These are phyloP conservation scores for Panthera leo DNA, from an alignment of 2,113 vertebrate genomes.

Conservation along the genomic window DNA sequence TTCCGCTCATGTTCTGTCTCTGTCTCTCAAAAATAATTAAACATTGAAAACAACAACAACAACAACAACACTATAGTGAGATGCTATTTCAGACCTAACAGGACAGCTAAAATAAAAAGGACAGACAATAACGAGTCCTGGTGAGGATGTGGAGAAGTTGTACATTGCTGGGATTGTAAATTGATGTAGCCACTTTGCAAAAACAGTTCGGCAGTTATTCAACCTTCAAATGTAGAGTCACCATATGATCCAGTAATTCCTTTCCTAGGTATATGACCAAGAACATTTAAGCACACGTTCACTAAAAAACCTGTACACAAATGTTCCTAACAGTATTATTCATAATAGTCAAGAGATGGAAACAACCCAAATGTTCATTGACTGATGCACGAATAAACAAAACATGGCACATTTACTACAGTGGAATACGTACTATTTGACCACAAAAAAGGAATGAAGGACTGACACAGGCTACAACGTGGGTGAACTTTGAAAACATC, in stretches of 20 bases:
- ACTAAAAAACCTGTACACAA: background rate
- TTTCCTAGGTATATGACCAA: background rate
- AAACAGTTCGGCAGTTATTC: background rate
- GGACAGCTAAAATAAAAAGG: background rate
- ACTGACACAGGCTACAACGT: background rate
- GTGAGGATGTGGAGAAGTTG: background rate
- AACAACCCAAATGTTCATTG: background rate
- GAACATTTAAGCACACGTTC: background rate
- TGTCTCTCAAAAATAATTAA: too few species aligned
- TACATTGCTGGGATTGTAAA: background rate
- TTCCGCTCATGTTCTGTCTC: too few species aligned
- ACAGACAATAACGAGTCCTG: background rate
- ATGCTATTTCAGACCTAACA: background rate
- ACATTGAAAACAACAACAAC: too few species aligned
- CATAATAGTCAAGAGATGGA: background rate
- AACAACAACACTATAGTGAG: background rate
- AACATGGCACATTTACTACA: background rate
- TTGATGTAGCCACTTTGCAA: background rate
- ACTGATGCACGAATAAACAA: background rate
- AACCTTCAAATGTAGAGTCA: background rate
- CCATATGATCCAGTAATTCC: background rate
- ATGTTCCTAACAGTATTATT: background rate
- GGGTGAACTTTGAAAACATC: background rate
- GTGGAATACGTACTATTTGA: background rate
- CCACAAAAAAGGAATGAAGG: constrained; percentile 8